phyloP scores from a whole-genome alignment of 2,888 invertebrate species.

The Pegoplata infirma region DNA sequence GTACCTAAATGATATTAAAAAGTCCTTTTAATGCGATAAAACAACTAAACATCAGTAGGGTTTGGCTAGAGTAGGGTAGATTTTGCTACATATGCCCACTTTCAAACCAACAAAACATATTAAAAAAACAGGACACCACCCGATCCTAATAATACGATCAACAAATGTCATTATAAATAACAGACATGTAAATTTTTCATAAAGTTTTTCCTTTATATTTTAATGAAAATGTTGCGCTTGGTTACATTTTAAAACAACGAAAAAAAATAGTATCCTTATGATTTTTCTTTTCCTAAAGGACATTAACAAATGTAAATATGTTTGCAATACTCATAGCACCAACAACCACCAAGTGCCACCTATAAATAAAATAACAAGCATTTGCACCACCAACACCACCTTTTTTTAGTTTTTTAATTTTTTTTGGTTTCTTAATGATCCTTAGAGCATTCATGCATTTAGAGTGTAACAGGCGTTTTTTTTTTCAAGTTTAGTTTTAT shows the following conservation, averaged over 20 bases:
- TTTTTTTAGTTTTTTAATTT: conserved; percentile 38
- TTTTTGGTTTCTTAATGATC: conserved; percentile 57
- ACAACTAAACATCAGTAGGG: conserved; percentile 6
- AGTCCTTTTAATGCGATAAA: conserved; percentile 1
- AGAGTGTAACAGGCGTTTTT: conserved; percentile 53
- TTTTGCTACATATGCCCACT: no score
- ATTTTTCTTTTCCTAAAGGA: conserved; percentile 53
- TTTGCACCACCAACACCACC: conserved; percentile 42
- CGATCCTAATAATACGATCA: conserved; percentile 39
- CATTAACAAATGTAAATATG: conserved; percentile 37
- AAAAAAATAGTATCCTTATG: conserved; percentile 45
- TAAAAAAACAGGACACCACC: neutral
- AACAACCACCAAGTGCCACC: conserved; percentile 25
- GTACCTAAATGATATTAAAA: conserved; percentile 15
- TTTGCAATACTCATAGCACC: conserved; percentile 23
- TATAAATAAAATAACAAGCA: neutral
- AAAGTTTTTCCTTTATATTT: conserved; percentile 32
- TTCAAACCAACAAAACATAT: no score
- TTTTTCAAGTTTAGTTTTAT: conserved; percentile 29
- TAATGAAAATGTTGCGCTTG: conserved; percentile 57
- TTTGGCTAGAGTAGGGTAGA: conserved; percentile 32
- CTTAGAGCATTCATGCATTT: conserved; percentile 56
- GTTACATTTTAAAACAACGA: conserved; percentile 36
- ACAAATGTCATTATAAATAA: conserved; percentile 37
- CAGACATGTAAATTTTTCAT: conserved; percentile 47